Evolutionary conservation across 2,113 vertebrate species (phyloP), one percentile per base, ranked within the genome.

Genomic region (Rhabdomys dilectus): DNA sequence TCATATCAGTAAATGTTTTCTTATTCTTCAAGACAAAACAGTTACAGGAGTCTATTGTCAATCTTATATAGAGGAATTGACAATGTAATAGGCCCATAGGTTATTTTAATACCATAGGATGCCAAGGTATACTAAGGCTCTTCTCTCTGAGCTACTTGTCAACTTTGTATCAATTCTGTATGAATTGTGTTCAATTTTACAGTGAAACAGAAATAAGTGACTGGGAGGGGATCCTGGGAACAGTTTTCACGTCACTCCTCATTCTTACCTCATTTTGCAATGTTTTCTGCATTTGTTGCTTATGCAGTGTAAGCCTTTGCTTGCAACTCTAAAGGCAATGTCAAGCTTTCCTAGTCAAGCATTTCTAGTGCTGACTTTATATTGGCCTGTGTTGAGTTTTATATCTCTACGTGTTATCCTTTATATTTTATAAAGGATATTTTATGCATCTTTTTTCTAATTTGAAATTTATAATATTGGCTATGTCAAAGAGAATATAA

Each of bases 401-500:
- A 21, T 21, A 53, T 68, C 34, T 82, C 5, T 75, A 24, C 9
- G 56, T 92, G 22, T 72, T 66, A 42, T 75, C 13, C 51, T 16
- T 85, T 45, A 56, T 64, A 4, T 73, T 17, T 29, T 93, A 34
- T 29, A 66, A 64, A 64, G 62, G 62, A 62, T 56, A 4, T 72
- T 12, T 29, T 93, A 45, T n/a, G 51, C 56, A 26, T 31, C 22
- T 81, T 93, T 68, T 48, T 8, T 51, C 0, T 60, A 80, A 86
- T 42, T 36, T 86, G 24, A 62, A 93, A 60, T 86, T 66, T 81
- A 66, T 8, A 70, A 93, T 96, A 58, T 70, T n/a, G 72, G 10
- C 60, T 88, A 68, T 62, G 11, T 51, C 64, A 86, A 85, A 95
- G n/a, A 91, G 24, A 70, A 91, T 68, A 45, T 60, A 73, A 60